A percentile compares a stretch with the other conserved stretches of the same genome.
Conservation (phyloP, 2,888 invertebrate species). For the Mycalesis mineus region DNA sequence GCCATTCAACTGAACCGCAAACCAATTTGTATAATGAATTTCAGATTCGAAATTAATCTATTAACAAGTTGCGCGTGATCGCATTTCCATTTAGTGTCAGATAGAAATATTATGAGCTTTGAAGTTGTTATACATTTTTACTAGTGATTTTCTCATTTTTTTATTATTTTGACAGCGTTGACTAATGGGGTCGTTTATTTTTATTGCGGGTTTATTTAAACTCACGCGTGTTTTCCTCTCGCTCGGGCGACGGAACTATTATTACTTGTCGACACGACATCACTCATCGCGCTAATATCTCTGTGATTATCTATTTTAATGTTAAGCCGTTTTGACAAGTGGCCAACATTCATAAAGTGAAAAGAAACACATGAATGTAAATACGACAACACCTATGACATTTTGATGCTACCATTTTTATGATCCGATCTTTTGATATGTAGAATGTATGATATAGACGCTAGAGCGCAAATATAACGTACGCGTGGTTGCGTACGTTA, state of each 20-base stretch:
- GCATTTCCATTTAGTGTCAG: slow-evolving; percentile 2
- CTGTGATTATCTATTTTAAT: slow-evolving; percentile 64
- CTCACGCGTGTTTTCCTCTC: slow-evolving; percentile 58
- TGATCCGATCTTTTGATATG: too few relatives aligned
- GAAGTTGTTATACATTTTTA: slow-evolving; percentile 34
- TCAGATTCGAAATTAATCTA: slow-evolving; percentile 46
- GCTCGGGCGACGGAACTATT: slow-evolving; percentile 62
- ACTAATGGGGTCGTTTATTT: slow-evolving; percentile 75
- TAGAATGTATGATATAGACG: too few relatives aligned
- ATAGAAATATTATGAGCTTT: slow-evolving; percentile 12
- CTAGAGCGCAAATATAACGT: too few relatives aligned
- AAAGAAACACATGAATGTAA: slow-evolving; percentile 21
- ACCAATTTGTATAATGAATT: slow-evolving; percentile 21
- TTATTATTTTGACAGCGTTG: slow-evolving; percentile 51
- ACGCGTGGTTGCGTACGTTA: neutral
- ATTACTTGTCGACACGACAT: slow-evolving; percentile 71
- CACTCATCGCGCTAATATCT: slow-evolving; percentile 70
- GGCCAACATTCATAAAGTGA: slow-evolving; percentile 45
- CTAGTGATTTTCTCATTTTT: neutral
- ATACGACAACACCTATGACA: neutral
- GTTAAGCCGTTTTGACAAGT: slow-evolving; percentile 59
- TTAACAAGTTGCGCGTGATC: slow-evolving; percentile 3
- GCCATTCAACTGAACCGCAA: slow-evolving; percentile 26
- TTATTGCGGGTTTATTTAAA: slow-evolving; percentile 71
- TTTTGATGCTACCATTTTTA: too few relatives aligned